Evolutionary conservation across 2,797 vertebrate genomes (phyloP), one percentile per base, ranked within the genome.

Genomic region (Sebastes jordani): DNA sequence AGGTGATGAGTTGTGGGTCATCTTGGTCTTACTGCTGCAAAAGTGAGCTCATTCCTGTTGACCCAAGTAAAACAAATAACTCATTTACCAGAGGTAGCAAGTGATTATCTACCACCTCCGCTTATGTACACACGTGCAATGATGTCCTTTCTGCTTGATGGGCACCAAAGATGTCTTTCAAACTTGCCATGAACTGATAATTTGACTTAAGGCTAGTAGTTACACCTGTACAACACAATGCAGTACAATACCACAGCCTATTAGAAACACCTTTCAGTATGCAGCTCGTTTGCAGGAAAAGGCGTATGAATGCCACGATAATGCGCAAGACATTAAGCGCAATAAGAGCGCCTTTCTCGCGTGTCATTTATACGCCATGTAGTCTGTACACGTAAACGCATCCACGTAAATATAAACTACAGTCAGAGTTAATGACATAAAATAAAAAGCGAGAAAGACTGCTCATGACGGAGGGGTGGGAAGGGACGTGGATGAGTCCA

Each of bases 1-100:
- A 72, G 73, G 27, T 86, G 75, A 85, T 80, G 46, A 54, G 80
- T 71, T 82, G 54, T 71, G 78, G 73, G 83, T 88, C 77, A 89
- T 81, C 38, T 58, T 55, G 76, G 71, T 76, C 80, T 80, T 73
- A 81, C 74, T 56, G 11, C 75, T 77, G 71, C 82, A 85, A 78
- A 82, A 70, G 46, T 56, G 20, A 62, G 70, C 77, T 87, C 30
- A 66, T 73, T 83, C 25, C 23, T 64, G 42, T 81, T 86, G 65
- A 85, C 54, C 80, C 52, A 67, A 67, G 71, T 71, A 71, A 58
- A 59, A 55, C 27, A 32, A 49, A 67, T 4, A n/a, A 63, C 18
- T 76, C 1, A 52, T 55, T 16, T 11, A 52, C 13, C 30, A 36
- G 32, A 55, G 11, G 23, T 14, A 38, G 27, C 1, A 23, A 58